Base-by-base conservation (phyloP, 2,797 vertebrate species). In the Naso thynnoides region DNA sequence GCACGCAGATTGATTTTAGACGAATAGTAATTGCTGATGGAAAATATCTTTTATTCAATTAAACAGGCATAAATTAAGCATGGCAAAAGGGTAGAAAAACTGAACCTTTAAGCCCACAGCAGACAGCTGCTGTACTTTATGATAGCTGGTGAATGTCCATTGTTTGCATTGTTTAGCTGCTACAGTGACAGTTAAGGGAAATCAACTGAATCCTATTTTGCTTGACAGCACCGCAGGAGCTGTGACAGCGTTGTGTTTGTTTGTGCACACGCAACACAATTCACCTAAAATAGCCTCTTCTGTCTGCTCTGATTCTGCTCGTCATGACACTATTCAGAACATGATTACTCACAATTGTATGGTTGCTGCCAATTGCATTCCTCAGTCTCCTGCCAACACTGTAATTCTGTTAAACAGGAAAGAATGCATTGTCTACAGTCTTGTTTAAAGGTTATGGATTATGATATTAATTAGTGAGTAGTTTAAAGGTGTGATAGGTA, bases 281-380 rank as follows among this genome's bases (percentile, higher is more conserved):
- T 78, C 73, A 72, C 75, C 81, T 66, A 73, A 87, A 89, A 90
- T 85, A 88, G 83, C 78, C 86, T 76, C 73, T 64, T 82, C 82
- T 76, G 82, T 80, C 77, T 41, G 58, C 79, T 82, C 84, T 83
- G 82, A 86, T 83, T 83, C 63, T 29, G 33, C 77, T 83, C 71
- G 36, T 87, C 57, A 69, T 82, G 72, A 39, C 70, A 76, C 84
- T 90, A 83, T 88, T 91, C 73, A 70, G 67, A 78, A 81, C 81
- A 60, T 74, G 70, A 85, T 89, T 82, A 88, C 78, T 92, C 79
- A 89, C 73, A 83, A 80, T 84, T 71, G 74, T 62, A 56, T 44
- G 60, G 19, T 47, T 56, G 57, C 84, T 86, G 86, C 88, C 83
- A 88, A 64, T 73, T 81, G 44, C 29, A 1, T 60, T 66, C 38